phyloP scores from a whole-genome alignment of 2,888 invertebrate species.

The Tridacna crocea region DNA sequence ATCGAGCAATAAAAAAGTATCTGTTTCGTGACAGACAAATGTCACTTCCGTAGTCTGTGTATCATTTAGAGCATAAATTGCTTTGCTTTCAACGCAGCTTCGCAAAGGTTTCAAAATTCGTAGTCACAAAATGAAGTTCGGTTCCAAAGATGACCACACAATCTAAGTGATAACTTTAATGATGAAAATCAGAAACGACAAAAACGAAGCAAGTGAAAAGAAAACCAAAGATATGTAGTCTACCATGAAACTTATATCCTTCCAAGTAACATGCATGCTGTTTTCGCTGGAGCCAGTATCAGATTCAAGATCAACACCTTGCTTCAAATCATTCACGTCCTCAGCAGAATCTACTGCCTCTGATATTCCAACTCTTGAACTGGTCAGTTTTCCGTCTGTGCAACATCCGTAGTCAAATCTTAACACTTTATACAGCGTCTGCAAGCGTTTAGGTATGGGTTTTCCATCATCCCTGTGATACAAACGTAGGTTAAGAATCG shows the following conservation, averaged over 20 bases:
- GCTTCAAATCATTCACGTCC: background rate
- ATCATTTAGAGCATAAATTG: too few relatives aligned
- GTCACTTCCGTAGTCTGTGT: too few relatives aligned
- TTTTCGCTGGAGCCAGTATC: background rate
- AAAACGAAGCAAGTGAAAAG: slow-evolving; percentile 1
- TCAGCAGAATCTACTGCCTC: background rate
- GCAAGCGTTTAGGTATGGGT: slow-evolving; percentile 23
- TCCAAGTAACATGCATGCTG: background rate
- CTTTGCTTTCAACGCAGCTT: too few relatives aligned
- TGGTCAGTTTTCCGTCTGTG: background rate
- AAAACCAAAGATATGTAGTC: background rate
- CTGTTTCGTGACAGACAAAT: too few relatives aligned
- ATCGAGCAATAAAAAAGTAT: too few relatives aligned
- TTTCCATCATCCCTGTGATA: slow-evolving; percentile 56
- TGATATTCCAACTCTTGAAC: background rate
- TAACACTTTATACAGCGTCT: slow-evolving; percentile 9
- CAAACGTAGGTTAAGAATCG: slow-evolving; percentile 56
- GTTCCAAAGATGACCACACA: too few relatives aligned
- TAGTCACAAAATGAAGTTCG: too few relatives aligned
- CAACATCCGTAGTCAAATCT: background rate
- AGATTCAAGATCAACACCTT: background rate
- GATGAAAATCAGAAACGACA: slow-evolving; percentile 10
- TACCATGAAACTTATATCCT: slow-evolving; percentile 19
- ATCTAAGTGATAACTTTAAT: background rate
- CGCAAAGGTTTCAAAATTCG: too few relatives aligned